phyloP scores from a whole-genome alignment of 1,140 invertebrate species.

The Himalopsyche phryganea region DNA sequence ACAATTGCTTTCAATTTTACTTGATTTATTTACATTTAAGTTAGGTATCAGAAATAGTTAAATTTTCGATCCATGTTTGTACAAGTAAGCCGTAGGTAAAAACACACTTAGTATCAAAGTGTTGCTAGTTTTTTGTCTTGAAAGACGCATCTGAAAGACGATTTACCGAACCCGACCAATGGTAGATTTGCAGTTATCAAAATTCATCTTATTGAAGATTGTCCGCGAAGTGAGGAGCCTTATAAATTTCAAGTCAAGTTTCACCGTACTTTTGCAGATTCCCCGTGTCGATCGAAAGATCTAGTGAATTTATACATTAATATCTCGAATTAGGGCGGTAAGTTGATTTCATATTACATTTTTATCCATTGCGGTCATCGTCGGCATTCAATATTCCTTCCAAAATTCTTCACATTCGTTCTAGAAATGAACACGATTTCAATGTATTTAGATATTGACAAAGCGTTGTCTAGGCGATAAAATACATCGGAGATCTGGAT shows the following conservation, averaged over 20 bases:
- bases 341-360: neutral
- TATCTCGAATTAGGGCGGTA: neutral
- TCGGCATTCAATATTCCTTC: too few species aligned
- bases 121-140: constrained; percentile 22
- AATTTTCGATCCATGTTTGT: too few species aligned
- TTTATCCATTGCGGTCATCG: too few species aligned
- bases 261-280: constrained; percentile 4
- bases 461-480: constrained; percentile 27
- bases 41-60: too few species aligned
- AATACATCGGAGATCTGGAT: neutral
- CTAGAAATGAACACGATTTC: neutral
- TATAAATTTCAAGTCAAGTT: constrained; percentile 6
- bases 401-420: neutral
- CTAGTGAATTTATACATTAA: neutral
- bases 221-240: constrained; percentile 15
- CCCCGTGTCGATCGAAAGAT: neutral
- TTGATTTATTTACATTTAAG: too few species aligned
- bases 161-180: constrained; percentile 14
- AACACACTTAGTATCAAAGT: too few species aligned
- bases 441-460: constrained; percentile 21
- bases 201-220: constrained; percentile 29
- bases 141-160: constrained; percentile 31
- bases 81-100: too few species aligned
- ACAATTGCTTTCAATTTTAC: too few species aligned
- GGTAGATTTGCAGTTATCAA: constrained; percentile 12